Conservation (phyloP, 2,888 invertebrate genomes). For the Platynereis dumerilii region DNA sequence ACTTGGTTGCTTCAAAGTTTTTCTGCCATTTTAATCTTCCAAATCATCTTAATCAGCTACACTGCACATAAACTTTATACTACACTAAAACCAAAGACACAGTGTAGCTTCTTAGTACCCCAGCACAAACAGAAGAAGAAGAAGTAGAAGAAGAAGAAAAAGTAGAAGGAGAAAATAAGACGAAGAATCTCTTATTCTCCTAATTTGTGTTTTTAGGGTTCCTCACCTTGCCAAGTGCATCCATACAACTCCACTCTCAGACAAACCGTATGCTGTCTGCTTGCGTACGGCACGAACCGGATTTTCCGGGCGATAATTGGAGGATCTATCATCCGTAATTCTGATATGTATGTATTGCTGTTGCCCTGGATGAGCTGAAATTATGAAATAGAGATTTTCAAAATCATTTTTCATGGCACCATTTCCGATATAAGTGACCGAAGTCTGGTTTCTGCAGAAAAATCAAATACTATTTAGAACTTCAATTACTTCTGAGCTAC, state of each 20-base stretch:
- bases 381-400: slow-evolving; percentile 37
- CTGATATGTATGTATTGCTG: slow-evolving; percentile 82
- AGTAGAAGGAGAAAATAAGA: too few species aligned
- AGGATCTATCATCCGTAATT: slow-evolving; percentile 76
- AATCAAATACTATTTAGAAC: not conserved
- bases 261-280: slow-evolving; percentile 83
- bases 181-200: too few species aligned
- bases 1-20: too few species aligned
- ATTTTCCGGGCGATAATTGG: slow-evolving; percentile 86
- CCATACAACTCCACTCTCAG: slow-evolving; percentile 91
- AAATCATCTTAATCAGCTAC: too few species aligned
- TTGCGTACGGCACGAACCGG: slow-evolving; percentile 84
- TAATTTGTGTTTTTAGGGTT: too few species aligned
- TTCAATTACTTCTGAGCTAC: too few species aligned
- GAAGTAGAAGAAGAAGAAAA: too few species aligned
- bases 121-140: too few species aligned
- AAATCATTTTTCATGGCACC: not conserved
- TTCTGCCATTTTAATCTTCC: too few species aligned
- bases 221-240: slow-evolving; percentile 73
- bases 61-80: too few species aligned
- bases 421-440: not conserved
- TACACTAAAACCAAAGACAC: too few species aligned
- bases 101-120: too few species aligned
- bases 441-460: not conserved
- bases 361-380: slow-evolving; percentile 83